Conservation (phyloP, 2,888 invertebrate species). For the Standfussiana lucernea region DNA sequence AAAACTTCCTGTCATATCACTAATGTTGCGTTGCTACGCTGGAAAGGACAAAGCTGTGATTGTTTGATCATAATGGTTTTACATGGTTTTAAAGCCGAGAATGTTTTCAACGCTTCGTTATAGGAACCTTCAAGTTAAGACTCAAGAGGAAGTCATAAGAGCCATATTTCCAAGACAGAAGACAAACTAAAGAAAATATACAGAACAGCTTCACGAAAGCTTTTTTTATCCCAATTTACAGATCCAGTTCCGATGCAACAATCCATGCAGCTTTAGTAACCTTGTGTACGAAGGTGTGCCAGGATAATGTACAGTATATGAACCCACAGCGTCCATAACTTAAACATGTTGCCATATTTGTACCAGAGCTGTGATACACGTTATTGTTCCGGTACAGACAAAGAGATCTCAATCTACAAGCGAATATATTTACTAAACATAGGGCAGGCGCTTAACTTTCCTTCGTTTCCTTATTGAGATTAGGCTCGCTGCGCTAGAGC, state of each 20-base stretch:
- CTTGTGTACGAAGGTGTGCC: constrained; percentile 15
- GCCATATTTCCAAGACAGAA: not conserved
- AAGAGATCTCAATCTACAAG: constrained; percentile 63
- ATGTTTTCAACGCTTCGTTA: not conserved
- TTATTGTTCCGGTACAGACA: constrained; percentile 65
- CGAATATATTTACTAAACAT: constrained; percentile 56
- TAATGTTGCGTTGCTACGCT: constrained; percentile 41
- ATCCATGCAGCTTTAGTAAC: not conserved
- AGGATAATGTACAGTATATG: not conserved
- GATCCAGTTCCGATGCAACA: not conserved
- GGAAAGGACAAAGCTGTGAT: constrained; percentile 12
- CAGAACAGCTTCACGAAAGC: not conserved
- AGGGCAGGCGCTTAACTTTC: constrained; percentile 17
- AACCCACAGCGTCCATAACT: constrained; percentile 37
- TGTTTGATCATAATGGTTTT: constrained; percentile 3
- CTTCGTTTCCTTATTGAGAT: constrained; percentile 21
- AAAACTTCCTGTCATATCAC: constrained; percentile 54
- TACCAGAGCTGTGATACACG: constrained; percentile 55
- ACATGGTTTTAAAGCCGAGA: not conserved
- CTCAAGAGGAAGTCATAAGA: too few relatives aligned
- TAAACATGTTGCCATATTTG: constrained; percentile 61
- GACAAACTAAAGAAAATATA: not conserved
- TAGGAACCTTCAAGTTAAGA: not conserved
- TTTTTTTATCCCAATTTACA: not conserved
- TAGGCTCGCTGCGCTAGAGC: not conserved